Conservation (phyloP, 2,888 invertebrate species). For the Pristionchus entomophagus region DNA sequence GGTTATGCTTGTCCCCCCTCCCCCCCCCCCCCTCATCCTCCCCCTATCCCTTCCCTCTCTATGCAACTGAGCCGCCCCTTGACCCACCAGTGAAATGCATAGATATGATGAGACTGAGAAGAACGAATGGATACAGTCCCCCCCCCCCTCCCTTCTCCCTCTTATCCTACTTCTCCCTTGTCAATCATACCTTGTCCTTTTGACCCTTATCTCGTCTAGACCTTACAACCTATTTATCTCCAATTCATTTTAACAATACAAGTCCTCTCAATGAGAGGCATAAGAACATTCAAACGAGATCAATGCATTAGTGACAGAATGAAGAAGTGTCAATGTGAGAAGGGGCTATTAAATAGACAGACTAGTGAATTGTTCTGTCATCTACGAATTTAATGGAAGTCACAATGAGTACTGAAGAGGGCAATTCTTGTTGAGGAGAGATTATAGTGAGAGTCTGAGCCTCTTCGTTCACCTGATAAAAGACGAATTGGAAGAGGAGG, state of each 20-base stretch:
- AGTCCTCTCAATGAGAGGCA: not conserved
- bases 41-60: not conserved
- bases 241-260: not conserved
- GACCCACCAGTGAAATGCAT: conserved; percentile 31
- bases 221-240: not conserved
- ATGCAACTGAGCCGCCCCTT: conserved; percentile 28
- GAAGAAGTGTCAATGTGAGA: conserved; percentile 14
- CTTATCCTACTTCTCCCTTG: not conserved
- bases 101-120: not conserved
- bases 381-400: conserved; percentile 97
- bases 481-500: not conserved
- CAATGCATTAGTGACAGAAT: conserved; percentile 22
- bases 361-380: conserved; percentile 51
- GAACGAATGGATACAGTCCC: not conserved
- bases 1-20: conserved; percentile 21
- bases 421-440: conserved; percentile 79
- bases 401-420: conserved; percentile 88
- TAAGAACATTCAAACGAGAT: conserved; percentile 9
- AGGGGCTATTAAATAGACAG: conserved; percentile 1
- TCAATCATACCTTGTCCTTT: not conserved
- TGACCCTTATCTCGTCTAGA: not conserved
- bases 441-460: conserved; percentile 48
- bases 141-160: not conserved
- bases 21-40: not conserved
- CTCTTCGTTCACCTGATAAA: conserved; percentile 54